Conservation (phyloP, 2,113 vertebrate species). For the Tenebrosternarchus preto region DNA sequence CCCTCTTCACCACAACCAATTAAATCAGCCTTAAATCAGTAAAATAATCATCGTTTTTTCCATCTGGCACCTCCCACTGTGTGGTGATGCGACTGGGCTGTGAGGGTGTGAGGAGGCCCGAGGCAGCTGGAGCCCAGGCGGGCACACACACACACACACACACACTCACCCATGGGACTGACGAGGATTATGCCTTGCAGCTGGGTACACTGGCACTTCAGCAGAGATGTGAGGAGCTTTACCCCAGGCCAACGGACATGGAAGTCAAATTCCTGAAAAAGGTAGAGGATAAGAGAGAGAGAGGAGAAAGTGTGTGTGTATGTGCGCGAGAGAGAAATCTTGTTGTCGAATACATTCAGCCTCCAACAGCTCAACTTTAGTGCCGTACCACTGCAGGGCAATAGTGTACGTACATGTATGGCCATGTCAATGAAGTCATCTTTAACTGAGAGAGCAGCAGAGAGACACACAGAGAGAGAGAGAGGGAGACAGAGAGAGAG, state of each 20-base stretch:
- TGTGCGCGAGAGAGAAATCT: not conserved
- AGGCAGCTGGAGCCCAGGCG: not conserved
- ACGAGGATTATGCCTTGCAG: conserved; percentile 95
- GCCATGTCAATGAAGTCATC: too few species aligned
- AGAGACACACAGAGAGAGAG: too few species aligned
- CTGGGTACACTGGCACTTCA: conserved; percentile 89
- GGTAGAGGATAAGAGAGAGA: too few species aligned
- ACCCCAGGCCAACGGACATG: conserved; percentile 97
- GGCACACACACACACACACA: conserved; percentile 86
- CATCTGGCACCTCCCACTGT: too few species aligned
- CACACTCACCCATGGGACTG: conserved; percentile 95
- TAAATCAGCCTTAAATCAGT: too few species aligned
- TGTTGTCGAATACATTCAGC: not conserved
- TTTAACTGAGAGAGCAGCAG: too few species aligned
- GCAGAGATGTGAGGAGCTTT: conserved; percentile 88
- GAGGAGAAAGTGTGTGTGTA: not conserved
- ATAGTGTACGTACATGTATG: too few species aligned
- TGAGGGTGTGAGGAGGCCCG: not conserved
- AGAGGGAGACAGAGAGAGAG: too few species aligned
- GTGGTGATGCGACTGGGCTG: too few species aligned
- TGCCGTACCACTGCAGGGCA: too few species aligned
- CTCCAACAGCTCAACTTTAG: not conserved
- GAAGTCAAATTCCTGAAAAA: conserved; percentile 99
- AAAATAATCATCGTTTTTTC: too few species aligned
- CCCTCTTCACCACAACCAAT: too few species aligned